phyloP scores from a whole-genome alignment of 2,797 vertebrate species.

The Podargus strigoides region DNA sequence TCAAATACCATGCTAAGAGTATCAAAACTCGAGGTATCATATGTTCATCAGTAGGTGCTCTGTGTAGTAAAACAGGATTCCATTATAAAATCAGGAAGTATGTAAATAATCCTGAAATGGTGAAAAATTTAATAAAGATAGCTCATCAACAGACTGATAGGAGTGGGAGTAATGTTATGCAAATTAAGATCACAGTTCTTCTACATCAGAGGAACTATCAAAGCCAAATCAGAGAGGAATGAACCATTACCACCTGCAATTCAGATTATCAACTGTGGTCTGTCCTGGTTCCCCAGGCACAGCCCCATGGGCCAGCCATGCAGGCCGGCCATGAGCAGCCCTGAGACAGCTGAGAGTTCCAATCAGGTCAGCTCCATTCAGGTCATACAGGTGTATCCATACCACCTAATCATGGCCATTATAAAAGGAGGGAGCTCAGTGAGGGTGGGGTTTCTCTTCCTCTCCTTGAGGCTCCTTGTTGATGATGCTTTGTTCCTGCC shows the following conservation, averaged over 20 bases:
- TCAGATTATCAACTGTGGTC: constrained; percentile 24
- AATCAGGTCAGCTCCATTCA: too few relatives aligned
- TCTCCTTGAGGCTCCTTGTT: too few relatives aligned
- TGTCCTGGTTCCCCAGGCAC: too few relatives aligned
- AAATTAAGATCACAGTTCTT: constrained; percentile 41
- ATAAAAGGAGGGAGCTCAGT: too few relatives aligned
- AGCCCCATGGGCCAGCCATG: too few relatives aligned
- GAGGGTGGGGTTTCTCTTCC: too few relatives aligned
- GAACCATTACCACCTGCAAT: constrained; percentile 41
- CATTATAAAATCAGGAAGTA: constrained; percentile 26
- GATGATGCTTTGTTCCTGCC: too few relatives aligned
- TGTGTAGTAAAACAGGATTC: background rate
- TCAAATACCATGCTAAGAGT: background rate
- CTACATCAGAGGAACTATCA: constrained; percentile 44
- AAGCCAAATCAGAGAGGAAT: constrained; percentile 19
- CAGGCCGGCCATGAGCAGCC: too few relatives aligned
- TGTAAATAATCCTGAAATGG: constrained; percentile 6
- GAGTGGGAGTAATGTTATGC: constrained; percentile 44
- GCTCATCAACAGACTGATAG: constrained; percentile 14
- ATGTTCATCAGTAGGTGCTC: constrained; percentile 8
- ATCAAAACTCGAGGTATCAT: constrained; percentile 21
- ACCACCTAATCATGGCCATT: too few relatives aligned
- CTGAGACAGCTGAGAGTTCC: too few relatives aligned
- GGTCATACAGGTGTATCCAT: too few relatives aligned
- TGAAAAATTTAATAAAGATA: constrained; percentile 39